Base-by-base conservation (phyloP, 2,797 vertebrate species). In the Acanthornis magna region DNA sequence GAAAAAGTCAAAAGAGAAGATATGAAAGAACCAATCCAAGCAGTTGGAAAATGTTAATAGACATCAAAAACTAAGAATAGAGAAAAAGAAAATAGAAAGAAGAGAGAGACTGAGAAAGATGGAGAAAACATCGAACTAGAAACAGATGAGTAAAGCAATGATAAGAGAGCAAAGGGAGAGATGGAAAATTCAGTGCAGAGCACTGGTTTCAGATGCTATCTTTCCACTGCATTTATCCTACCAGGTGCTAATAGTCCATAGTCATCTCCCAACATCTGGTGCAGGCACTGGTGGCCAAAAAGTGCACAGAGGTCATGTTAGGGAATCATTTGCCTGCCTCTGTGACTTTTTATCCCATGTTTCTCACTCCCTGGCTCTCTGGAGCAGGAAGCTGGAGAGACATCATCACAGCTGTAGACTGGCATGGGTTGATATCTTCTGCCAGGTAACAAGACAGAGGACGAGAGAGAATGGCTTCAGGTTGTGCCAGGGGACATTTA, bases 261-360 rank as follows among this genome's bases (percentile, higher is more conserved):
- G 10, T 27, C 43, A 22, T 16, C 47, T 7, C 12, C 7, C 7
- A 36, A 27, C 2, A 30, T 8, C n/a, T 50, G 26, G n/a, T n/a
- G 13, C 13, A 27, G 0, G 1, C 47, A 7, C 3, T 47, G 6
- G 22, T 36, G 20, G 12, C 16, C 17, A 83, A 73, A 82, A 72
- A 20, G 3, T 29, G 25, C 7, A 9, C 4, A 61, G 26, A n/a
- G 10, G 3, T 72, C 16, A 7, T 0, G 0, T 13, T 27, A 61
- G 3, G 29, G 5, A 3, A 26, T 50, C 12, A 32, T 66, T 47
- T 10, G 58, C 2, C 32, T 83, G 16, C 10, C 17, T 79, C 6
- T 65, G 5, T 36, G 16, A 17, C 26, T 65, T 65, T 13, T 47
- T 40, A 13, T 18, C 4, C n/a, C 3, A 2, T n/a, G 10, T 55